Percentiles rank a stretch among this genome's conserved stretches.
Evolutionary conservation across 2,113 vertebrate genomes (phyloP).

Genomic region (Zosterops japonicus): DNA sequence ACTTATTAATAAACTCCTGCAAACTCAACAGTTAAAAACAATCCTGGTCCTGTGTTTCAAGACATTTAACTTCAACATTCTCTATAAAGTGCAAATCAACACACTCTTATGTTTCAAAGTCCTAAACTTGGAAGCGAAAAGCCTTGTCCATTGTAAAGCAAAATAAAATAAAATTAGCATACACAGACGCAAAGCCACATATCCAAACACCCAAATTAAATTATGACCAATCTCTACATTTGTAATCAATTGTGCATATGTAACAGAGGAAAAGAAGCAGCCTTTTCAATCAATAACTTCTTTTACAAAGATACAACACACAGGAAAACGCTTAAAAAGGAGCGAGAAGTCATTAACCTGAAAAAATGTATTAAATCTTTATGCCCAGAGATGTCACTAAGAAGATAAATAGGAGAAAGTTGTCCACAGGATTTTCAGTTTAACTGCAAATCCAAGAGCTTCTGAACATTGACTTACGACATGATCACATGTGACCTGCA

Average conservation of each 20-base stretch:
- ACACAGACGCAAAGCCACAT: not conserved
- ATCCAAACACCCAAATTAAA: not conserved
- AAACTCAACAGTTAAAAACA: not conserved
- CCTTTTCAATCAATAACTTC: not conserved
- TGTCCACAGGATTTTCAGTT: not conserved
- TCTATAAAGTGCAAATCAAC: not conserved
- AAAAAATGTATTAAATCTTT: not conserved
- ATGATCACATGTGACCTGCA: not conserved
- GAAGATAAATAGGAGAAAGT: slow-evolving; percentile 15
- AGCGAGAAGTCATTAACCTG: not conserved
- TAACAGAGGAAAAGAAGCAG: not conserved
- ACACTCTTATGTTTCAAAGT: not conserved
- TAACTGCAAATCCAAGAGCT: slow-evolving; percentile 30
- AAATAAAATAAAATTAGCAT: not conserved
- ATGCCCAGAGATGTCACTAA: not conserved
- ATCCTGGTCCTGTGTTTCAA: not conserved
- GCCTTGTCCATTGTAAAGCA: not conserved
- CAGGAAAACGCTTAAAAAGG: not conserved
- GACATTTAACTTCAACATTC: not conserved
- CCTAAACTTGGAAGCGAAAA: not conserved
- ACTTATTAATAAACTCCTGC: not conserved
- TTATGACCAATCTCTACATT: not conserved
- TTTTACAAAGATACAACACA: not conserved
- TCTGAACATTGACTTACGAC: not conserved
- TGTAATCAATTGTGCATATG: not conserved